Conservation (phyloP, 2,113 vertebrate species). For the Paradoxurus hermaphroditus region DNA sequence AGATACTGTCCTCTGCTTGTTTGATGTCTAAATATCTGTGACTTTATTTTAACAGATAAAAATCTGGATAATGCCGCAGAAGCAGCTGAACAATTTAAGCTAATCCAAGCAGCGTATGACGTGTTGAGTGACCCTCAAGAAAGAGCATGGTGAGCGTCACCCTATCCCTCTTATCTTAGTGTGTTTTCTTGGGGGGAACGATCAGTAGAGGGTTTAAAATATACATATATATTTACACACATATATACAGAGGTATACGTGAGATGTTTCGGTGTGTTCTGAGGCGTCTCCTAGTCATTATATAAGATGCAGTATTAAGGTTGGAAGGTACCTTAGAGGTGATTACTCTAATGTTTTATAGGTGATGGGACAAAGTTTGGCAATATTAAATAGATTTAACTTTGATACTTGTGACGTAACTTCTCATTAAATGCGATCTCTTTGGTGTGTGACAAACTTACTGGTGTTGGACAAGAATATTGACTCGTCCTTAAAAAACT, state of each 20-base stretch:
- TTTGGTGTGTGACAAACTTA: background rate
- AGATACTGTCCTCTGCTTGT: background rate
- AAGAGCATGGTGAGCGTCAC: conserved; percentile 89
- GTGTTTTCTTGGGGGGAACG: background rate
- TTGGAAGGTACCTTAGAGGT: background rate
- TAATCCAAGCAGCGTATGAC: conserved; percentile 97
- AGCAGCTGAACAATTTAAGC: conserved; percentile 94
- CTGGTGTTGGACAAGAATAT: background rate
- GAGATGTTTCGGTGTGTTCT: background rate
- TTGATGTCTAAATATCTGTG: background rate
- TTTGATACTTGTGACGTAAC: background rate
- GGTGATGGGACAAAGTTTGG: background rate
- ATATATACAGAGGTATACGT: background rate
- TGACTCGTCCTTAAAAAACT: background rate
- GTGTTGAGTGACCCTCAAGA: conserved; percentile 97
- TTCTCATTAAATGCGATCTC: background rate
- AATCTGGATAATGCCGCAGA: conserved; percentile 94
- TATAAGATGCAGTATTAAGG: background rate
- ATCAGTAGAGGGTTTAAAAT: background rate
- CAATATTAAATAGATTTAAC: background rate
- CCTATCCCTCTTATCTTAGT: fast-evolving
- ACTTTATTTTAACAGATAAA: conserved; percentile 88
- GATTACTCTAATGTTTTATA: background rate
- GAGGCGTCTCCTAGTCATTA: background rate
- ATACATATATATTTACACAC: too few species aligned